Percentiles rank a stretch among this genome's conserved stretches.
phyloP scores from a whole-genome alignment of 1,140 invertebrate genomes.

The Archivesica marissinica region DNA sequence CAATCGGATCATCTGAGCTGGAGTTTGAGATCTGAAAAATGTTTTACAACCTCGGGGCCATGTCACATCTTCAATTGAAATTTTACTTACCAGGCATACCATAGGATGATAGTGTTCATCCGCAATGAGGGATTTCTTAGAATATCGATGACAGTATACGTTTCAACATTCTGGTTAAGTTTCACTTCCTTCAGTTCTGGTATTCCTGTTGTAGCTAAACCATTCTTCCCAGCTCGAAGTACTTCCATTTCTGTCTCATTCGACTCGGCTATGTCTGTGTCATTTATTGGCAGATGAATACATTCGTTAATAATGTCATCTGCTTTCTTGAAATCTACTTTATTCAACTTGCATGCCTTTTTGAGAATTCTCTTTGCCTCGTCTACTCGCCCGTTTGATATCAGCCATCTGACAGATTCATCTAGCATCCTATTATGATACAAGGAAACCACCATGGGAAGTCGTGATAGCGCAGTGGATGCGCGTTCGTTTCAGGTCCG shows the following conservation, averaged over 20 bases:
- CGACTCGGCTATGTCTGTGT: too few relatives aligned
- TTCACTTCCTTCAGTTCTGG: neutral
- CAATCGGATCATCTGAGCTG: too few relatives aligned
- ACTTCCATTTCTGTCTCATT: too few relatives aligned
- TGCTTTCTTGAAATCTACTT: constrained; percentile 56
- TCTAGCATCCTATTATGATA: constrained; percentile 68
- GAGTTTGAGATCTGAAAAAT: too few relatives aligned
- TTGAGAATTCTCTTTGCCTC: constrained; percentile 66
- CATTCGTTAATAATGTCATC: neutral
- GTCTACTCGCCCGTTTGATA: constrained; percentile 65
- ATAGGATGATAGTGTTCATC: constrained; percentile 53
- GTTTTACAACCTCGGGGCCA: too few relatives aligned
- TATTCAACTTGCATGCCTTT: constrained; percentile 71
- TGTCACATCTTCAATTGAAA: too few relatives aligned
- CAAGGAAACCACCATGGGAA: too few relatives aligned
- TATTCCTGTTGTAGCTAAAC: neutral
- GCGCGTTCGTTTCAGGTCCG: too few relatives aligned
- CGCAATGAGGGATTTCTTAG: constrained; percentile 41
- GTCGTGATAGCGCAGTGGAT: too few relatives aligned
- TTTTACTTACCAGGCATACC: constrained; percentile 54
- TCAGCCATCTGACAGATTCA: constrained; percentile 76
- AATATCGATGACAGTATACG: constrained; percentile 59
- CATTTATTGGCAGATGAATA: neutral
- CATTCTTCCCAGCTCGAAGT: too few relatives aligned
- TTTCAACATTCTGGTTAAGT: neutral